These are phyloP conservation scores for Rhinoptilus africanus DNA, from an alignment of 2,113 vertebrate genomes.

Conservation along the genomic window DNA sequence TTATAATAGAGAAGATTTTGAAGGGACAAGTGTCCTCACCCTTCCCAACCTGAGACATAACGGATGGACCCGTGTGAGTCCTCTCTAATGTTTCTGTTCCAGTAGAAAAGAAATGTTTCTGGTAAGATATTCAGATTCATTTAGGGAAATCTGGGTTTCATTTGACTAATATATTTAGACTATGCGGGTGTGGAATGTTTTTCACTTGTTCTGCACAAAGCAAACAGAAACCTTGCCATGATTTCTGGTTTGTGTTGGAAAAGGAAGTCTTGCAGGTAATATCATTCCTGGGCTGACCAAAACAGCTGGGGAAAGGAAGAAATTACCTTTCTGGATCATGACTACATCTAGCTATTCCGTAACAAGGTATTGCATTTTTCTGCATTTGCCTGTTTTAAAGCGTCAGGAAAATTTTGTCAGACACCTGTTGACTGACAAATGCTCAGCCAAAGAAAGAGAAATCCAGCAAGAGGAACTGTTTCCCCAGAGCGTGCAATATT, in stretches of 20 bases:
- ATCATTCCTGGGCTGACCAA: neutral
- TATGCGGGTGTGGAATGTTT: neutral
- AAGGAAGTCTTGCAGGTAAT: constrained; percentile 5
- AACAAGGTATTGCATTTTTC: neutral
- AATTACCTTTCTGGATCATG: neutral
- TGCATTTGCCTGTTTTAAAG: neutral
- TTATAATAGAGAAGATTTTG: neutral
- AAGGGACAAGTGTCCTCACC: neutral
- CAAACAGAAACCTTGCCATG: neutral
- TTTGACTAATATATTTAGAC: neutral
- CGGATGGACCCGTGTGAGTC: neutral
- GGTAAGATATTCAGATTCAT: neutral
- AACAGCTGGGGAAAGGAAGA: neutral
- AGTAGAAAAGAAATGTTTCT: neutral
- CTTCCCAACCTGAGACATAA: neutral
- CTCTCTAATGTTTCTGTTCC: neutral
- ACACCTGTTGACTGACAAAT: neutral
- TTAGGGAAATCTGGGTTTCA: neutral
- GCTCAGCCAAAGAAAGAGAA: neutral
- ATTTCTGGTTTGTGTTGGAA: constrained; percentile 17
- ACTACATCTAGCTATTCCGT: neutral
- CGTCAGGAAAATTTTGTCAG: neutral
- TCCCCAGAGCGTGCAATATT: neutral
- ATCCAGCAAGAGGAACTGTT: neutral
- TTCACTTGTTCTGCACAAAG: neutral